Base-by-base conservation (phyloP, 1,140 invertebrate species). In the Agrypnia vestita region DNA sequence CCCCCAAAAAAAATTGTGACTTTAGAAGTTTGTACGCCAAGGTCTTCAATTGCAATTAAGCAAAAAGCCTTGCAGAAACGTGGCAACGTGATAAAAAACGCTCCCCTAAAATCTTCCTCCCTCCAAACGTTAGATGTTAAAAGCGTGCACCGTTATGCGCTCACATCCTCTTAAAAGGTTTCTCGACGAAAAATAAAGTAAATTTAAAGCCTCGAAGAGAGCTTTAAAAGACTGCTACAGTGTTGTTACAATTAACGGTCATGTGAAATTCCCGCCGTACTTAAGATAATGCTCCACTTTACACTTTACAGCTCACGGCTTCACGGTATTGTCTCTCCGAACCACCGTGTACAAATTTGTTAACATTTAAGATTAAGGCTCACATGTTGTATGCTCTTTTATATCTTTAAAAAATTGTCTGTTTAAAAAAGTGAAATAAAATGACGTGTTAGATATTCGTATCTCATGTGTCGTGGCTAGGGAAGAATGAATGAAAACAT, bases 181-280 rank as follows among this genome's bases (percentile, higher is more conserved):
- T 73, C 35, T 44, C 19, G 21, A 7, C 13, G 56, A 62, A 76
- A 76, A 76, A 76, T 76, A 76, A 78, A 56, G 62, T 78, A 62
- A 78, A 78, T 78, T 78, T 78, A 78, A 56, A 61, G 76, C 64
- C 76, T 53, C 25, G 47, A 78, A 78, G 35, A 56, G 47, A 62
- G 61, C 49, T 78, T 76, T 78, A 78, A 78, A 78, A 78, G 76
- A 78, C 76, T 78, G 51, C 47, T 17, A 69, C 76, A 56, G 64
- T 61, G 61, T 55, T 78, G 76, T 78, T 53, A 69, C 76, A 78
- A 78, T 78, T 78, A 78, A 78, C 76, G 64, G 51, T 61, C 49
- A 47, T 78, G 64, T 78, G 51, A 59, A 78, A 69, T 61, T 78
- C 64, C 35, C 51, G n/a, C 51, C 53, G 59, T 75, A 59, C 72